These are phyloP conservation scores for Salminus brasiliensis DNA, from an alignment of 2,113 vertebrate species.

Conservation along the genomic window DNA sequence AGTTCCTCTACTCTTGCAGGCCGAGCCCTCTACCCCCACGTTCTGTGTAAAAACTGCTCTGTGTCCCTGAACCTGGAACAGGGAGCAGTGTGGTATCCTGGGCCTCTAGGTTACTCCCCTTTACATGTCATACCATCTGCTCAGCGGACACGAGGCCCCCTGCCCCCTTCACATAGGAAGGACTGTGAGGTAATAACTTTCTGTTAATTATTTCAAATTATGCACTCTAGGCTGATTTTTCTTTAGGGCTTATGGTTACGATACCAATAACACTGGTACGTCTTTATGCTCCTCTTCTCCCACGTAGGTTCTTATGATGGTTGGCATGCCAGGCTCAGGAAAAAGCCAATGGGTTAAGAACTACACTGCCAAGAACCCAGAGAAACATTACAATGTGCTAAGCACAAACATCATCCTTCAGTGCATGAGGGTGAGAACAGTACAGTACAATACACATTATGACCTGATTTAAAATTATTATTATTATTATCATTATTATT, in stretches of 20 bases:
- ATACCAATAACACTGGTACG: too few species aligned
- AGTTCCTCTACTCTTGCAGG: constrained; percentile 66
- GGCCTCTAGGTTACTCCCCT: constrained; percentile 73
- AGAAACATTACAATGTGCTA: constrained; percentile 81
- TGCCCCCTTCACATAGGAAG: constrained; percentile 67
- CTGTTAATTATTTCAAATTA: too few species aligned
- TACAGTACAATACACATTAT: not conserved
- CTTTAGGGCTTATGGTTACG: too few species aligned
- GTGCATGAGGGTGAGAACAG: constrained; percentile 80
- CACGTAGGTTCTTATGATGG: constrained; percentile 85
- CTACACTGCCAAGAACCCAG: constrained; percentile 77
- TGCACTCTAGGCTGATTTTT: too few species aligned
- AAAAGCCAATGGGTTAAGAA: constrained; percentile 85
- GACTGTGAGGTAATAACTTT: constrained; percentile 81
- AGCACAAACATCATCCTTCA: constrained; percentile 81
- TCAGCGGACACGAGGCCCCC: constrained; percentile 65
- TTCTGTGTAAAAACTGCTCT: constrained; percentile 83
- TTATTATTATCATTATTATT: too few species aligned
- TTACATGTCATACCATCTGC: constrained; percentile 71
- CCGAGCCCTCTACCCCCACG: constrained; percentile 80
- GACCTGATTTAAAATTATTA: not conserved
- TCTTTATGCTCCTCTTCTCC: not conserved
- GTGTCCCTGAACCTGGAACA: constrained; percentile 80
- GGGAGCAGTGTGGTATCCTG: constrained; percentile 75
- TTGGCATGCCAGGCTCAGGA: constrained; percentile 87